These are phyloP conservation scores for Megathymus violae DNA, from an alignment of 1,140 invertebrate species.

Conservation along the genomic window DNA sequence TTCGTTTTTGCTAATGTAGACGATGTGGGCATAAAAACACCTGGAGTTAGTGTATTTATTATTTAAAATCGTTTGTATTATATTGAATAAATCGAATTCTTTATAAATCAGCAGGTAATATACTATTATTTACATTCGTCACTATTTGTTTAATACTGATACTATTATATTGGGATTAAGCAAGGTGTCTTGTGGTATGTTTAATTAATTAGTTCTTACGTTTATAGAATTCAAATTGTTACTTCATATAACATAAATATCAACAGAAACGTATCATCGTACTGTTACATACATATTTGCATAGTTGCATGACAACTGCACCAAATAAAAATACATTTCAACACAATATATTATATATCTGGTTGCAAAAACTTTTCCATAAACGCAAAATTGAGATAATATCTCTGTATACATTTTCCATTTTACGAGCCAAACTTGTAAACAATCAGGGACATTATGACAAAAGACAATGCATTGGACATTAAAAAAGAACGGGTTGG, in stretches of 20 bases:
- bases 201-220: too few relatives aligned
- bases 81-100: too few relatives aligned
- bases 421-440: slow-evolving; percentile 34
- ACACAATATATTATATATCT: slow-evolving; percentile 11
- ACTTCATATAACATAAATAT: slow-evolving; percentile 8
- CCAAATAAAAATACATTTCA: slow-evolving; percentile 1
- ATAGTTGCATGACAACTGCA: neutral
- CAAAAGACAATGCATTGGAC: slow-evolving; percentile 41
- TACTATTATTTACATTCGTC: too few relatives aligned
- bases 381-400: slow-evolving; percentile 21
- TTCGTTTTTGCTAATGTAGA: slow-evolving; percentile 28
- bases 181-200: too few relatives aligned
- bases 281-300: too few relatives aligned
- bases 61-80: too few relatives aligned
- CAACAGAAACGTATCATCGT: too few relatives aligned
- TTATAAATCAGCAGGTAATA: too few relatives aligned
- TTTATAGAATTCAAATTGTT: neutral
- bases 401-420: slow-evolving; percentile 29
- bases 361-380: slow-evolving; percentile 25
- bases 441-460: slow-evolving; percentile 32
- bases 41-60: neutral
- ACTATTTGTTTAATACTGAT: neutral
- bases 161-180: too few relatives aligned
- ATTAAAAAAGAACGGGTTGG: slow-evolving; percentile 47
- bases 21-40: neutral